A percentile compares a stretch with the other conserved stretches of the same genome.
phyloP scores from a whole-genome alignment of 2,797 vertebrate genomes.

The Mionectes olivaceus region DNA sequence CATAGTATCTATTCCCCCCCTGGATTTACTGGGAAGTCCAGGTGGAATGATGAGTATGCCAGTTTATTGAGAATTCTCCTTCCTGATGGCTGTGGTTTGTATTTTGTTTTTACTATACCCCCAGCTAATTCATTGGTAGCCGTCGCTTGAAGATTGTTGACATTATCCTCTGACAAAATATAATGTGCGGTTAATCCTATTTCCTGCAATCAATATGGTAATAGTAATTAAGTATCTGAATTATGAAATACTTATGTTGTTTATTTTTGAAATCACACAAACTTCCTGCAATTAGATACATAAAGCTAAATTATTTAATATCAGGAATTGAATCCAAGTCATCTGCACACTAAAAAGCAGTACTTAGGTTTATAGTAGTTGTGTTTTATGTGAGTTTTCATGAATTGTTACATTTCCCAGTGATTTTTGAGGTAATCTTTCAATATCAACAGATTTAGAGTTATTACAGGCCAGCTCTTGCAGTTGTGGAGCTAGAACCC shows the following conservation, averaged over 20 bases:
- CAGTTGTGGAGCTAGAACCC: neutral
- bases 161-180: slow-evolving; percentile 24
- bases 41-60: neutral
- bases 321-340: neutral
- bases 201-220: slow-evolving; percentile 67
- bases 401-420: neutral
- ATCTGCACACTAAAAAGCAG: neutral
- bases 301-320: slow-evolving; percentile 60
- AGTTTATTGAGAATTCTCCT: neutral
- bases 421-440: neutral
- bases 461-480: neutral
- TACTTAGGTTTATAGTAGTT: neutral
- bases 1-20: neutral
- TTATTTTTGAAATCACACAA: slow-evolving; percentile 45
- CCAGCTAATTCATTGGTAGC: slow-evolving; percentile 13
- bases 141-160: slow-evolving; percentile 8
- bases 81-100: neutral
- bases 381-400: neutral
- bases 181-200: slow-evolving; percentile 43
- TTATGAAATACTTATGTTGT: slow-evolving; percentile 60
- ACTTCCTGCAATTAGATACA: slow-evolving; percentile 66
- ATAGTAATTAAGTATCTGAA: slow-evolving; percentile 66
- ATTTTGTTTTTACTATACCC: neutral
- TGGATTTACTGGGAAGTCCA: neutral
- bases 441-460: neutral